Conservation (phyloP, 2,797 vertebrate species). For the Sphenopsis melanotis region DNA sequence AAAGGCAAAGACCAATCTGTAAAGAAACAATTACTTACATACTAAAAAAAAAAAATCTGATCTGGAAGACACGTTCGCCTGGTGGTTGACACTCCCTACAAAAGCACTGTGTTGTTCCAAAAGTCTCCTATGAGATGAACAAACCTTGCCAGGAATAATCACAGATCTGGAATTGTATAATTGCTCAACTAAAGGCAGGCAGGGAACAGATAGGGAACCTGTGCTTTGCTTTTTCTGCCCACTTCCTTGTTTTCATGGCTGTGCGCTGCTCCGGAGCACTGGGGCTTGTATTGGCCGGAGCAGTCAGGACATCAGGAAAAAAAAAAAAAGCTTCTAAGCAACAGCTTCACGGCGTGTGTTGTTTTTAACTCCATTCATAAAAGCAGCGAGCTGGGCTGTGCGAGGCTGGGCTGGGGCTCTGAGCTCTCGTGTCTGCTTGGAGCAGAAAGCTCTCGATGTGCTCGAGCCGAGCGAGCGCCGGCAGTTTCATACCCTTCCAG, state of each 20-base stretch:
- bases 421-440: not conserved
- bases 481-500: not conserved
- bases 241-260: not conserved
- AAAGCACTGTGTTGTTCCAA: not conserved
- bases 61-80: slow-evolving; percentile 45
- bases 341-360: not conserved
- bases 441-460: not conserved
- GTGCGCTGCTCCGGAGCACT: fast-evolving
- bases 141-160: slow-evolving; percentile 50
- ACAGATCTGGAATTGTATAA: not conserved
- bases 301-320: not conserved
- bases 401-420: fast-evolving
- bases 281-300: not conserved
- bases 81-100: slow-evolving; percentile 32
- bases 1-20: slow-evolving; percentile 38
- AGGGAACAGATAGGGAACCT: not conserved
- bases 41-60: not conserved
- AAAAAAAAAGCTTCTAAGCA: not conserved
- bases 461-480: fast-evolving
- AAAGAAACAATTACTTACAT: slow-evolving; percentile 48
- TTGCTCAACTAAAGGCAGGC: not conserved
- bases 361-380: slow-evolving; percentile 58
- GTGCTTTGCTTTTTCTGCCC: slow-evolving; percentile 29
- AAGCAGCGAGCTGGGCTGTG: not conserved
- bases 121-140: slow-evolving; percentile 46